Conservation (phyloP, 2,113 vertebrate species). For the Triplophysa rosa region DNA sequence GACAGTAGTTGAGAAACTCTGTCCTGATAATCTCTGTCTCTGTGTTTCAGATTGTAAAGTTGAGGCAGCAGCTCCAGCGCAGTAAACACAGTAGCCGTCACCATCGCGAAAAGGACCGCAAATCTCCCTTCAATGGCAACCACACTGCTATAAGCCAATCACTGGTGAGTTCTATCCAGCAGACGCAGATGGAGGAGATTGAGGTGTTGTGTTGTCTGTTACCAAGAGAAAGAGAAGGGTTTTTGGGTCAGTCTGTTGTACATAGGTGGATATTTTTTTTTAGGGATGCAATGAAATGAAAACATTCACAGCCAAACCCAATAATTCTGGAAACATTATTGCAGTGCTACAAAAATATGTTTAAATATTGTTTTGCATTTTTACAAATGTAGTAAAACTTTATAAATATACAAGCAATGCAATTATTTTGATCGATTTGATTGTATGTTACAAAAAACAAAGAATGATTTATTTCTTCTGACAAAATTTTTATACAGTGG, state of each 20-base stretch:
- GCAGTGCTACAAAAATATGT: too few species aligned
- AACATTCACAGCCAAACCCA: too few species aligned
- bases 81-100: conserved; percentile 90
- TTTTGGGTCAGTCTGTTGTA: not conserved
- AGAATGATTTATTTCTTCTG: too few species aligned
- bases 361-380: too few species aligned
- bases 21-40: conserved; percentile 7
- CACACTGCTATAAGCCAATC: conserved; percentile 84
- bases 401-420: too few species aligned
- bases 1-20: not conserved
- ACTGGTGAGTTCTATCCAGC: conserved; percentile 74
- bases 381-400: too few species aligned
- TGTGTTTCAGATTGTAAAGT: conserved; percentile 80
- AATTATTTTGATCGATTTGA: too few species aligned
- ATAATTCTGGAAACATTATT: too few species aligned
- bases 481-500: too few species aligned
- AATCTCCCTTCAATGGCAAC: conserved; percentile 88
- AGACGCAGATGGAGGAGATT: not conserved
- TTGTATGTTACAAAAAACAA: too few species aligned
- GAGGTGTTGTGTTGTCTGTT: not conserved
- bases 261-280: too few species aligned
- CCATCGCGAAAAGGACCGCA: conserved; percentile 86
- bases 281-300: too few species aligned
- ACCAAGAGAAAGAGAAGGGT: not conserved
- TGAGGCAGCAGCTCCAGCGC: conserved; percentile 86